Conservation (phyloP, 2,888 invertebrate genomes). For the Tenodera sinensis region DNA sequence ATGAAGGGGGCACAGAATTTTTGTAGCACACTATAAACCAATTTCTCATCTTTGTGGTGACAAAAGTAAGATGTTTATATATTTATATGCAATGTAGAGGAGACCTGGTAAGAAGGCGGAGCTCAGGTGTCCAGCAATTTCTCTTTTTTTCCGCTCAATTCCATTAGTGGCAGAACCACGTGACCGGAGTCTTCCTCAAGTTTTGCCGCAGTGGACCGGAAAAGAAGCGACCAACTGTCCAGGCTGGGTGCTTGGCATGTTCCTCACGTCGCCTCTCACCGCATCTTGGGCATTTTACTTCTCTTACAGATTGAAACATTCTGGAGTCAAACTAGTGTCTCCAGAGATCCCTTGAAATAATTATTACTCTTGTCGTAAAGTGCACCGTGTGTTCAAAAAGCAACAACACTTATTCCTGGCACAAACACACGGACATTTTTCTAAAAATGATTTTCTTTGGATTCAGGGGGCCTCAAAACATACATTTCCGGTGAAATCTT, state of each 20-base stretch:
- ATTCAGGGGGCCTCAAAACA: too few relatives aligned
- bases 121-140: background rate
- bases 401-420: too few relatives aligned
- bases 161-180: constrained; percentile 6
- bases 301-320: background rate
- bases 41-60: too few relatives aligned
- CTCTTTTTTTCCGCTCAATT: constrained; percentile 3
- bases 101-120: background rate
- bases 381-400: too few relatives aligned
- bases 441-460: too few relatives aligned
- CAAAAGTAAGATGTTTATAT: background rate
- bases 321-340: background rate
- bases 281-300: background rate
- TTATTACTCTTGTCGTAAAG: too few relatives aligned
- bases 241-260: background rate
- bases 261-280: background rate
- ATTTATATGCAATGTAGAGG: background rate
- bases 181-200: background rate
- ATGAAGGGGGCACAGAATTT: too few relatives aligned
- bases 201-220: background rate
- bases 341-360: too few relatives aligned
- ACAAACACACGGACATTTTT: too few relatives aligned
- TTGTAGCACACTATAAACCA: too few relatives aligned
- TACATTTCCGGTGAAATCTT: too few relatives aligned
- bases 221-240: background rate